Conservation (phyloP, 2,113 vertebrate genomes). For the Polyodon spathula region DNA sequence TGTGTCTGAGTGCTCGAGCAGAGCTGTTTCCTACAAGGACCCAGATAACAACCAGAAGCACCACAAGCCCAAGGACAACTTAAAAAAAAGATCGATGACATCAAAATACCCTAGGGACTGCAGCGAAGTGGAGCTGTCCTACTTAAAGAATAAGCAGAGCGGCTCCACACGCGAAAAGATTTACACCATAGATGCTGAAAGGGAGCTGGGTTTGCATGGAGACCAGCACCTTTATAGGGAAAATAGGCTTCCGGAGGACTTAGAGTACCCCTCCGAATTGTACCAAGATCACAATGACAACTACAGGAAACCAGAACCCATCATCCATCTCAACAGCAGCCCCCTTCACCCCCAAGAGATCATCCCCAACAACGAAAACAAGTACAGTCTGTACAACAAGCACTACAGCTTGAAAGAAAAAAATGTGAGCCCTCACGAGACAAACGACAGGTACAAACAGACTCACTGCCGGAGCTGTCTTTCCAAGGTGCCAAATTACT, state of each 20-base stretch:
- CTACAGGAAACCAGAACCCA: slow-evolving; percentile 73
- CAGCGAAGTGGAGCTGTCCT: slow-evolving; percentile 87
- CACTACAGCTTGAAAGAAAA: slow-evolving; percentile 76
- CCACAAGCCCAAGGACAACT: slow-evolving; percentile 91
- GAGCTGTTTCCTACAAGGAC: slow-evolving; percentile 82
- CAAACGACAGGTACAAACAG: slow-evolving; percentile 80
- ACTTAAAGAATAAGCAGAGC: slow-evolving; percentile 83
- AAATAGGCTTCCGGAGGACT: slow-evolving; percentile 71
- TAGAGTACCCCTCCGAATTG: slow-evolving; percentile 68
- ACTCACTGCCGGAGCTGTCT: slow-evolving; percentile 94
- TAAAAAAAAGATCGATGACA: slow-evolving; percentile 79
- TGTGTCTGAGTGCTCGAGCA: slow-evolving; percentile 84
- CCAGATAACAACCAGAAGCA: slow-evolving; percentile 80
- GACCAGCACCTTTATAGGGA: slow-evolving; percentile 73
- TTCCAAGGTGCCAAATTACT: slow-evolving; percentile 77
- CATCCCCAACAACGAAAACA: slow-evolving; percentile 65
- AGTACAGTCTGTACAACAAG: slow-evolving; percentile 72
- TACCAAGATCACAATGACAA: slow-evolving; percentile 82
- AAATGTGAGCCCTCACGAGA: slow-evolving; percentile 70
- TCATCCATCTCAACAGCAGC: slow-evolving; percentile 74
- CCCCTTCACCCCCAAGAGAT: slow-evolving; percentile 69
- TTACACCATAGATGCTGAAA: slow-evolving; percentile 87
- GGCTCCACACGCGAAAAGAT: slow-evolving; percentile 82
- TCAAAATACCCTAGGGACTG: slow-evolving; percentile 89
- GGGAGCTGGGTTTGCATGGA: slow-evolving; percentile 73